phyloP scores from a whole-genome alignment of 2,113 vertebrate genomes.

The Python bivittatus region DNA sequence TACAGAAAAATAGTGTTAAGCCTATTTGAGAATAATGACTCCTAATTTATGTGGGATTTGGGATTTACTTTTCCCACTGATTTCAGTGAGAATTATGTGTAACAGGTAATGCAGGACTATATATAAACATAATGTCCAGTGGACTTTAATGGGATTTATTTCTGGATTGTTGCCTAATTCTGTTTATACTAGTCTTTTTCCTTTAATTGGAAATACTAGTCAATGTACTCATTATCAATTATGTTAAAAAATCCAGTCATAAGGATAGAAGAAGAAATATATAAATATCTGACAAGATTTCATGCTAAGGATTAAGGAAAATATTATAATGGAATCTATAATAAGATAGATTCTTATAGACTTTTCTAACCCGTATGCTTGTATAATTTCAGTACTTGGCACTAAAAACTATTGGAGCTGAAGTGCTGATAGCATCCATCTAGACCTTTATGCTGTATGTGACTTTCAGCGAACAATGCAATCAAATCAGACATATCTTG shows the following conservation, averaged over 20 bases:
- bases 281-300: too few relatives aligned
- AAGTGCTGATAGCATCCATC: slow-evolving; percentile 25
- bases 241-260: too few relatives aligned
- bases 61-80: background rate
- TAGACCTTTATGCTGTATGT: slow-evolving; percentile 20
- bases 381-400: slow-evolving; percentile 23
- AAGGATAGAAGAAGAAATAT: too few relatives aligned
- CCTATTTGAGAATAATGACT: background rate
- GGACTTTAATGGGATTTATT: background rate
- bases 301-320: slow-evolving; percentile 38
- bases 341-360: slow-evolving; percentile 25
- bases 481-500: slow-evolving; percentile 22
- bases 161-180: too few relatives aligned
- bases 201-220: slow-evolving; percentile 1
- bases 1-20: background rate
- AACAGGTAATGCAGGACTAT: background rate
- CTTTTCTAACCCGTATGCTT: slow-evolving; percentile 5
- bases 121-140: background rate
- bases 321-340: slow-evolving; percentile 11
- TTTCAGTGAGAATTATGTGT: background rate
- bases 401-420: slow-evolving; percentile 28
- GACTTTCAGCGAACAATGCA: slow-evolving; percentile 16
- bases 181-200: background rate
- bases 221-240: background rate
- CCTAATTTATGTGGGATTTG: background rate